phyloP scores from a whole-genome alignment of 2,888 invertebrate genomes.

The Amphipyra berbera region DNA sequence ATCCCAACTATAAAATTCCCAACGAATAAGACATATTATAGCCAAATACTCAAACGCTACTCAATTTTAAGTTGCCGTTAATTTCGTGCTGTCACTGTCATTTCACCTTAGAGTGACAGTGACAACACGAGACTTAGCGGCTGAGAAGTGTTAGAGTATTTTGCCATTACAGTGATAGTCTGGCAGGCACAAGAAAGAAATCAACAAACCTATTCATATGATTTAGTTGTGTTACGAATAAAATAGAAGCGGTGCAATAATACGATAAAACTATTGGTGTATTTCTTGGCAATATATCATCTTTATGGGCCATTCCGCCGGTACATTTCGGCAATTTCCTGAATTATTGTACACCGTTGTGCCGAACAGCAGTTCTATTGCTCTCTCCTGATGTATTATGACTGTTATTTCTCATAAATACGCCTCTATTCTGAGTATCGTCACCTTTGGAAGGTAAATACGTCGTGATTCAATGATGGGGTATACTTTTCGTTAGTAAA shows the following conservation, averaged over 20 bases:
- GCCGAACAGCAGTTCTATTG: constrained; percentile 35
- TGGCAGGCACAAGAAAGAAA: constrained; percentile 35
- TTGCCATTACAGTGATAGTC: constrained; percentile 7
- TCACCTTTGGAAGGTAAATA: constrained; percentile 3
- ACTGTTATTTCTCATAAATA: constrained; percentile 31
- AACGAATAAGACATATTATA: too few species aligned
- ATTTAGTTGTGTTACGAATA: constrained; percentile 51
- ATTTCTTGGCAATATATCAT: constrained; percentile 78
- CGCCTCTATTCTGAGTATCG: not conserved
- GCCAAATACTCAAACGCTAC: too few species aligned
- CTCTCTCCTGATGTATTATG: constrained; percentile 26
- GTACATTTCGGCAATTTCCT: constrained; percentile 83
- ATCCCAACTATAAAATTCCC: too few species aligned
- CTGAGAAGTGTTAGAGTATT: too few species aligned
- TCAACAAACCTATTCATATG: constrained; percentile 29
- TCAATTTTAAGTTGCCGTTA: too few species aligned
- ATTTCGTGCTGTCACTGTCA: too few species aligned
- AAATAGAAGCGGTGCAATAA: constrained; percentile 58
- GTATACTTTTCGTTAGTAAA: not conserved
- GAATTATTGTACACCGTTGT: constrained; percentile 72
- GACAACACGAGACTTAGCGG: too few species aligned
- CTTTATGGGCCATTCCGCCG: constrained; percentile 84
- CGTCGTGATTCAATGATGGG: not conserved
- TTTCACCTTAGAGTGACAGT: too few species aligned
- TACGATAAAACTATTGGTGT: constrained; percentile 82